A percentile compares a stretch with the other conserved stretches of the same genome.
phyloP scores from a whole-genome alignment of 2,113 vertebrate genomes.

The Barnardius zonarius region DNA sequence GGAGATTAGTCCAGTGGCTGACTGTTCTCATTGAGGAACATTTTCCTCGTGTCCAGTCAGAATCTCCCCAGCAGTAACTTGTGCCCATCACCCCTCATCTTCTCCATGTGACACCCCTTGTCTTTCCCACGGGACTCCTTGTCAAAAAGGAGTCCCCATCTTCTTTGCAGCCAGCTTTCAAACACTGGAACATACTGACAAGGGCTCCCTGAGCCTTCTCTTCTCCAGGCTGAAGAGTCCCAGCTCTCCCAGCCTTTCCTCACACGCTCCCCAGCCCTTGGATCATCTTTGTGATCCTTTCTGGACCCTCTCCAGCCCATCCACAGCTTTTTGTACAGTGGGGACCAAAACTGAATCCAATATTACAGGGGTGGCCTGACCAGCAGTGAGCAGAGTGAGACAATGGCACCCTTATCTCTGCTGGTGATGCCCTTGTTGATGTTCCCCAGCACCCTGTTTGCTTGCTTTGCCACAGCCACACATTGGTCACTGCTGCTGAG shows the following conservation, averaged over 20 bases:
- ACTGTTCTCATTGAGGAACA: not conserved
- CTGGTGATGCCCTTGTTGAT: not conserved
- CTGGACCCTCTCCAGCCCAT: not conserved
- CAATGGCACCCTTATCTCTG: not conserved
- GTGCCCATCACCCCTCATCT: not conserved
- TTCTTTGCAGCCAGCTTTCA: not conserved
- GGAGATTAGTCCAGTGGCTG: not conserved
- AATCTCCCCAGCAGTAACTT: not conserved
- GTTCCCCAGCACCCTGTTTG: not conserved
- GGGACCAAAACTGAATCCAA: not conserved
- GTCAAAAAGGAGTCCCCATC: not conserved
- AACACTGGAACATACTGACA: not conserved
- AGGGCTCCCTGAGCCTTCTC: not conserved
- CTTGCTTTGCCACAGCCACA: not conserved
- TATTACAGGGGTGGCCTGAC: not conserved
- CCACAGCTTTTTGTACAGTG: not conserved
- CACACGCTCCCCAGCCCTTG: not conserved
- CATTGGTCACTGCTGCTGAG: not conserved
- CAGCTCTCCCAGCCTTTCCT: not conserved
- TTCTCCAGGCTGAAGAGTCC: not conserved
- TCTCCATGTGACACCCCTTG: no score
- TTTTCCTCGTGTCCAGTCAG: not conserved
- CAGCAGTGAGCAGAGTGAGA: not conserved
- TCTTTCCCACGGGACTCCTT: not conserved
- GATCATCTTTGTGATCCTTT: not conserved